phyloP scores from a whole-genome alignment of 2,888 invertebrate species.

The Drosophila pseudotakahashii region DNA sequence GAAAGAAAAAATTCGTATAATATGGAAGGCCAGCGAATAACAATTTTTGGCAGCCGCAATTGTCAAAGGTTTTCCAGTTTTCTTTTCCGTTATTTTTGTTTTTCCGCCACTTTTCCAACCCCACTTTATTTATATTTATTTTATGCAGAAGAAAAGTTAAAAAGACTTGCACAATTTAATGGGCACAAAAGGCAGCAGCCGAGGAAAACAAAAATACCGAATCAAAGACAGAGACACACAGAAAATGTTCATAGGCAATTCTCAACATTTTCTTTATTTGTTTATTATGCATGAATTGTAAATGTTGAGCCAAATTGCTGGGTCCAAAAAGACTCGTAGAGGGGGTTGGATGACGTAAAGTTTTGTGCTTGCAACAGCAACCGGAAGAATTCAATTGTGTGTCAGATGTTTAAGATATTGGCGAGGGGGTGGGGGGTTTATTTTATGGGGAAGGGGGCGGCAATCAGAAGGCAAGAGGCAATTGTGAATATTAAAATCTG shows the following conservation, averaged over 20 bases:
- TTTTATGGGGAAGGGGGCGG: neutral
- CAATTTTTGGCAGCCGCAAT: conserved; percentile 51
- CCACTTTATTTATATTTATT: conserved; percentile 70
- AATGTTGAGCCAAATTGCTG: conserved; percentile 45
- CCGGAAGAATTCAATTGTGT: conserved; percentile 76
- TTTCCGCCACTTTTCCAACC: conserved; percentile 16
- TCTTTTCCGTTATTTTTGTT: conserved; percentile 19
- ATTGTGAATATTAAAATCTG: conserved; percentile 63
- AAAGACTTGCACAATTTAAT: conserved; percentile 58
- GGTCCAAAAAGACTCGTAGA: neutral
- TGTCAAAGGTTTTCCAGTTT: conserved; percentile 46
- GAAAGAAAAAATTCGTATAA: conserved; percentile 8
- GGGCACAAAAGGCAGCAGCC: conserved; percentile 25
- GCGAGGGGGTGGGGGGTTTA: neutral
- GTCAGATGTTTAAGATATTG: conserved; percentile 46
- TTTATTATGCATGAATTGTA: conserved; percentile 75
- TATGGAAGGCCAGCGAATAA: conserved; percentile 18
- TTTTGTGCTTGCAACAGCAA: conserved; percentile 59
- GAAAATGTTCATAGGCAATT: conserved; percentile 42
- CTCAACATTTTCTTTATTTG: conserved; percentile 60
- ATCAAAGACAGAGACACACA: conserved; percentile 16
- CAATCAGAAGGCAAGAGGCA: conserved; percentile 42
- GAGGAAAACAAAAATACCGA: conserved; percentile 17
- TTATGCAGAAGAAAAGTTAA: conserved; percentile 64
- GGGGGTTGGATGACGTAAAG: conserved; percentile 50